A percentile compares a stretch with the other conserved stretches of the same genome.
Evolutionary conservation across 2,888 invertebrate genomes (phyloP).

Genomic region (Diarsia brunnea): DNA sequence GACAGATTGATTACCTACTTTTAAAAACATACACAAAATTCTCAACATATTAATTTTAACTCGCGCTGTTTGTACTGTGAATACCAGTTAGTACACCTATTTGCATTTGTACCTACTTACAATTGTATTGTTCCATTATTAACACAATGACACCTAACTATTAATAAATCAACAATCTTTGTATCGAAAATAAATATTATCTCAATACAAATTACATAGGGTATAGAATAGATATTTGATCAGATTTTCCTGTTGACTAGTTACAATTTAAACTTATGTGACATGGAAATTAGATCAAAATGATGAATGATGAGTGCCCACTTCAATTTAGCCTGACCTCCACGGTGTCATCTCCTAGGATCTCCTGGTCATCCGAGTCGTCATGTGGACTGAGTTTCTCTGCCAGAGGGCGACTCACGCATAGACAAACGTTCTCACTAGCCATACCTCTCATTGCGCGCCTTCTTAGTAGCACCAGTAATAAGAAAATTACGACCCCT

Average conservation of each 20-base stretch:
- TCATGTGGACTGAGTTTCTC: slow-evolving; percentile 85
- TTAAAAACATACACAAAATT: background rate
- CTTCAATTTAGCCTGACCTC: slow-evolving; percentile 84
- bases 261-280: slow-evolving; percentile 30
- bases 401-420: slow-evolving; percentile 78
- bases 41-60: background rate
- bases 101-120: background rate
- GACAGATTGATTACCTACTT: background rate
- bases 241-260: slow-evolving; percentile 46
- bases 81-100: background rate
- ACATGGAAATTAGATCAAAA: slow-evolving; percentile 21
- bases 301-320: background rate
- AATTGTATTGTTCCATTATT: slow-evolving; percentile 5
- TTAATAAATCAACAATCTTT: slow-evolving; percentile 10
- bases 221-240: slow-evolving; percentile 21
- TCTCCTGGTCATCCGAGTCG: slow-evolving; percentile 82
- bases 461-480: slow-evolving; percentile 91
- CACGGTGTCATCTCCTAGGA: slow-evolving; percentile 84
- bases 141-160: background rate
- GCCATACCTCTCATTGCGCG: slow-evolving; percentile 90
- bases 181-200: slow-evolving; percentile 44
- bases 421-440: slow-evolving; percentile 79
- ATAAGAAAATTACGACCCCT: slow-evolving; percentile 92
- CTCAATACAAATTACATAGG: slow-evolving; percentile 23
- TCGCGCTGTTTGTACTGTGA: background rate